Base-by-base conservation (phyloP, 1,140 invertebrate species). In the Megalopta genalis region DNA sequence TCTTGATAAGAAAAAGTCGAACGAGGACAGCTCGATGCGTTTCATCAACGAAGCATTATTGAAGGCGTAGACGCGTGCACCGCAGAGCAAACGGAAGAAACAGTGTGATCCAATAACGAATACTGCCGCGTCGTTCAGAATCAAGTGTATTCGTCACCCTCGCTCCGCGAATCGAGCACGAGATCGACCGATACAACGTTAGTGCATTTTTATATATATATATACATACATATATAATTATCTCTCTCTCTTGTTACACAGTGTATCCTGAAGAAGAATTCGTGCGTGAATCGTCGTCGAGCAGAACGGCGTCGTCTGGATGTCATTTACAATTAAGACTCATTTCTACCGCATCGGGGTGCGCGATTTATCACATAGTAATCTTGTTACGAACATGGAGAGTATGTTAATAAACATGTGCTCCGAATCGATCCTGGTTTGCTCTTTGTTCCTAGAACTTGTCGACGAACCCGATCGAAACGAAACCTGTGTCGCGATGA, bases 151-250 rank as follows among this genome's bases (percentile, higher is more conserved):
- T 63, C 32, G 27, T 25, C 49, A 42, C 23, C 27, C 18, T 37
- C 68, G 21, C 25, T 77, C 54, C 27, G 23, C 46, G 37, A 78
- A 42, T 73, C 21, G 52, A 68, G n/a, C 14, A 59, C 8, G 0
- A 78, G 59, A 37, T 27, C n/a, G 23, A 27, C 16, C 16, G 32
- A 54, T 52, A 12, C 57, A 57, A 59, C 49, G 12, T 27, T 60
- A 76, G 73, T 77, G 66, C 81, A 84, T 86, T 88, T 88, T 84
- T 84, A 84, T 88, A 87, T 82, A 76, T 32, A 32, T 32, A 32
- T 32, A 32, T 32, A 32, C 4, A 32, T 32, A 32, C 1, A 32
- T 32, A 32, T 32, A 32, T 32, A 32, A 2, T 2, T 32, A 32
- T 32, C 32, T 32, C 32, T 32, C 32, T 81, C 72, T 77, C 71